Conservation (phyloP, 2,888 invertebrate species). For the Galerucella nymphaeae region DNA sequence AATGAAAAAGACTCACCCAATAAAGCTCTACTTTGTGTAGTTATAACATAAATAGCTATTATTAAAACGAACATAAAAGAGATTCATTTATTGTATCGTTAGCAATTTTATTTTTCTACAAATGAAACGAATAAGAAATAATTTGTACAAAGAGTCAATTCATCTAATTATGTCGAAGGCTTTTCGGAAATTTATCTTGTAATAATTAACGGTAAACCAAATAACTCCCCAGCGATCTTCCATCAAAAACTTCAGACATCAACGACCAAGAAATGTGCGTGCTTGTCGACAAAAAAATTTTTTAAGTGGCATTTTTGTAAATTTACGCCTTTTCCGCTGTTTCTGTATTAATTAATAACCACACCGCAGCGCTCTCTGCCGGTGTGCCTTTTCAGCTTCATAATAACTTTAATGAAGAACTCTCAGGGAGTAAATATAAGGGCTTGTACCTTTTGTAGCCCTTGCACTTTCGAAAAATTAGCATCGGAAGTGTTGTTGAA, state of each 20-base stretch:
- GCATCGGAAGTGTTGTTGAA: conserved; percentile 50
- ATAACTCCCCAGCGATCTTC: conserved; percentile 15
- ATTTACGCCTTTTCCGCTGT: conserved; percentile 36
- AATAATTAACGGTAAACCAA: conserved; percentile 28
- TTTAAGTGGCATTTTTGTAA: conserved; percentile 40
- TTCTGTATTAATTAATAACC: conserved; percentile 49
- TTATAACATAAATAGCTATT: no score
- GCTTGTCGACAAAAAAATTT: conserved; percentile 27
- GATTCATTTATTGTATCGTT: neutral
- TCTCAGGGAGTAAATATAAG: conserved; percentile 46
- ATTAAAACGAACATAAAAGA: neutral
- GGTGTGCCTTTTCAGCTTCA: conserved; percentile 43
- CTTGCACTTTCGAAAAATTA: conserved; percentile 49
- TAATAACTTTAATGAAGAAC: conserved; percentile 58
- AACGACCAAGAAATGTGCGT: conserved; percentile 26
- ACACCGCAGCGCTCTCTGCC: conserved; percentile 34
- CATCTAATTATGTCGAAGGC: neutral
- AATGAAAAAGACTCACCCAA: no score
- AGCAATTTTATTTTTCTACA: neutral
- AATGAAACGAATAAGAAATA: neutral
- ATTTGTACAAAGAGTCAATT: neutral
- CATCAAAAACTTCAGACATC: conserved; percentile 22
- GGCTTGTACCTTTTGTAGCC: conserved; percentile 38
- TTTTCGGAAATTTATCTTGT: neutral
- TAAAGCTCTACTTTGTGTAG: no score